Percentiles rank a stretch among this genome's conserved stretches.
These are phyloP conservation scores for Rhingia rostrata DNA, from an alignment of 2,888 invertebrate genomes.

Conservation along the genomic window DNA sequence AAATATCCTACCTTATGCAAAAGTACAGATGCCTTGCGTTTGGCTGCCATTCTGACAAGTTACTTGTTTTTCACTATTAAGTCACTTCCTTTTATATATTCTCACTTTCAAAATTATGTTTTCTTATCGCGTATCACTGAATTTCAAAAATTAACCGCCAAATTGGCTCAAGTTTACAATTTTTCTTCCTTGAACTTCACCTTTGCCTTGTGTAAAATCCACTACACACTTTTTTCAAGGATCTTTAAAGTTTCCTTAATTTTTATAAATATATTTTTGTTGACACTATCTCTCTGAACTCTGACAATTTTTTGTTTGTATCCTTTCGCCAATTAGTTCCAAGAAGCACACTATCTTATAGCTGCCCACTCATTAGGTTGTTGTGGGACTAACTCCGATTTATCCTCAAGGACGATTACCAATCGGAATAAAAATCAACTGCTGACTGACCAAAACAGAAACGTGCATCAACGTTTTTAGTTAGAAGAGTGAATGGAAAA, in stretches of 20 bases:
- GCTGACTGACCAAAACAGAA: constrained; percentile 84
- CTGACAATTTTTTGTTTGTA: neutral
- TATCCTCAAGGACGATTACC: constrained; percentile 67
- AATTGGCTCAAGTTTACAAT: constrained; percentile 37
- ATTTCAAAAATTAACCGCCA: constrained; percentile 58
- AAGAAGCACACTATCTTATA: constrained; percentile 8
- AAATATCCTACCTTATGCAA: constrained; percentile 82
- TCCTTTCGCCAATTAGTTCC: constrained; percentile 14
- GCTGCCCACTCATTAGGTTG: constrained; percentile 42
- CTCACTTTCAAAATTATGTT: constrained; percentile 1
- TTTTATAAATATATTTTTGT: constrained; percentile 35
- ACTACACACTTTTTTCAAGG: constrained; percentile 10
- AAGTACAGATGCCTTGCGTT: constrained; percentile 83
- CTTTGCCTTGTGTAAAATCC: neutral
- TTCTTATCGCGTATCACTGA: neutral
- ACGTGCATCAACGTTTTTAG: constrained; percentile 82
- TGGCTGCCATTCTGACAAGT: constrained; percentile 82
- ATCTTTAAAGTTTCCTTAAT: constrained; percentile 32
- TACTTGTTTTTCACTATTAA: constrained; percentile 21
- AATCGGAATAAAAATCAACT: constrained; percentile 82
- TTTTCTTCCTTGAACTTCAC: constrained; percentile 27
- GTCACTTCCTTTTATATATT: constrained; percentile 30
- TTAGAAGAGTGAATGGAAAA: constrained; percentile 70
- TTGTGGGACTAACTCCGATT: constrained; percentile 31
- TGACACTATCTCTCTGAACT: constrained; percentile 48